phyloP scores from a whole-genome alignment of 2,113 vertebrate species.

The Thunnus maccoyii region DNA sequence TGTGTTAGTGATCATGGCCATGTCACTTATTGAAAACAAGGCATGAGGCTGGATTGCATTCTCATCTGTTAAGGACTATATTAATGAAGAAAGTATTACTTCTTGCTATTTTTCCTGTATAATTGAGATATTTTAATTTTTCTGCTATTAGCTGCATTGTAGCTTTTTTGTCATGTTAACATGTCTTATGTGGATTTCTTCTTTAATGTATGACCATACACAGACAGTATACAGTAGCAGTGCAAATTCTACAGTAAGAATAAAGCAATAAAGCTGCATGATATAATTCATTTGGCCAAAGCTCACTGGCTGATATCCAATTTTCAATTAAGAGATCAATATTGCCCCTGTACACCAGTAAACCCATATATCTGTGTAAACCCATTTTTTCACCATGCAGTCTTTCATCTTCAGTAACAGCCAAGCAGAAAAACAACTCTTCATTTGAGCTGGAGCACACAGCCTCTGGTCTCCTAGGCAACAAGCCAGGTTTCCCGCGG shows the following conservation, averaged over 20 bases:
- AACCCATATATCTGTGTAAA: constrained; percentile 6
- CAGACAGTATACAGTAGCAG: neutral
- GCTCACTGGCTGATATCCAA: constrained; percentile 19
- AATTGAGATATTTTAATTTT: neutral
- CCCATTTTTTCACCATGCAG: constrained; percentile 16
- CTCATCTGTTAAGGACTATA: neutral
- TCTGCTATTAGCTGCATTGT: neutral
- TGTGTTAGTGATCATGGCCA: no score
- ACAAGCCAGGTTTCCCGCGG: constrained; percentile 76
- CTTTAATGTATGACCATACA: neutral
- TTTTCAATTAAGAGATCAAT: constrained; percentile 39
- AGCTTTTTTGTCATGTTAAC: neutral
- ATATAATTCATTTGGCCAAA: constrained; percentile 1
- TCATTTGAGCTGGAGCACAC: constrained; percentile 51
- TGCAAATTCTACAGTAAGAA: constrained; percentile 24
- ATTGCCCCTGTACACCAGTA: neutral
- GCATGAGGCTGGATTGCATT: neutral
- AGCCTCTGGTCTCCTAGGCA: constrained; percentile 77
- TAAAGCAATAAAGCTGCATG: constrained; percentile 13
- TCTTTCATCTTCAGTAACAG: constrained; percentile 42
- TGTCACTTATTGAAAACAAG: no score
- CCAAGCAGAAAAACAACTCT: constrained; percentile 42
- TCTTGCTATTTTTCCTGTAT: neutral
- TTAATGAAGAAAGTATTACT: neutral
- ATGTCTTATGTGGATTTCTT: neutral